Base-by-base conservation (phyloP, 2,113 vertebrate species). In the Ammospiza caudacuta region DNA sequence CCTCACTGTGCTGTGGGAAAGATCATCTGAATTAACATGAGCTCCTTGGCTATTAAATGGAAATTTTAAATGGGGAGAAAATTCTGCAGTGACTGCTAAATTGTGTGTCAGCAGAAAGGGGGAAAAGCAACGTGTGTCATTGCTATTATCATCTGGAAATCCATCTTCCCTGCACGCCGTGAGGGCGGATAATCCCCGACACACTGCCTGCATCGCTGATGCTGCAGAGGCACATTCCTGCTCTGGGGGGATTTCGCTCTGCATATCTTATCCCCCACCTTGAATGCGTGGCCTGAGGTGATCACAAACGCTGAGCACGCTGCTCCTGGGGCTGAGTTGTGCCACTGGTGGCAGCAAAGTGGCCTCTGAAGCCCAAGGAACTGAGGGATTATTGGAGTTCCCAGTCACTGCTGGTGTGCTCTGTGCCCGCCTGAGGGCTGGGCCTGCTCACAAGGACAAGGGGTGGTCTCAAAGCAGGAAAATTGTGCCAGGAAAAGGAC, bases 81-180 rank as follows among this genome's bases (percentile, higher is more conserved):
- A 94, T 92, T 96, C 94, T 93, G 95, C 94, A 89, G 83, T 11
- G 59, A 4, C 47, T 93, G 94, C 92, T 96, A 92, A 95, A 90
- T 9, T 77, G 54, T 63, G 79, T 93, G 88, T 96, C 95, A 96
- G 96, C 94, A 95, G 89, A 95, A 94, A 93, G 73, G 59, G 83
- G 92, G 21, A 80, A 83, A 95, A 93, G 88, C 92, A 86, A 90
- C 3, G 72, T 80, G 79, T 95, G 88, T 95, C 95, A 88, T 89
- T 96, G 43, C 63, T 93, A 88, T 96, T 95, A 92, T 95, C 95
- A 63, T 93, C 86, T 17, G 66, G 85, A 96, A 95, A 96, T 95
- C 92, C 92, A 95, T 94, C 96, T 96, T 85, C 75, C 85, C 86
- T 93, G 85, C 86, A 77, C 0, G 46, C 88, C 95, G 66, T 79